Percentiles rank a stretch among this genome's conserved stretches.
Conservation (phyloP, 2,113 vertebrate genomes). For the Brachyhypopomus gauderio region DNA sequence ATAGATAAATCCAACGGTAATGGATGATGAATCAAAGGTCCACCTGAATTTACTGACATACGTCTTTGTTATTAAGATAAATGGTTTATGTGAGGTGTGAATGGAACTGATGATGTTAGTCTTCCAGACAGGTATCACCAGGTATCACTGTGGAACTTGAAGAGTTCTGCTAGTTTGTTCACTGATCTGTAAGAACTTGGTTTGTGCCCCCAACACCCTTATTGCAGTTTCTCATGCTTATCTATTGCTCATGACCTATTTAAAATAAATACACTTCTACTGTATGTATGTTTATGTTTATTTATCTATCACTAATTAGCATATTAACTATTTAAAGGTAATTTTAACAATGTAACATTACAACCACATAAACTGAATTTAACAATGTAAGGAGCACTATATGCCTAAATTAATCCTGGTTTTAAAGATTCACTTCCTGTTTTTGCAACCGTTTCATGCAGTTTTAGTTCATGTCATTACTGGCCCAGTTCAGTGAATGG, state of each 20-base stretch:
- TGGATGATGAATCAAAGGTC: neutral
- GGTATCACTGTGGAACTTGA: neutral
- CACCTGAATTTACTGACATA: constrained; percentile 8
- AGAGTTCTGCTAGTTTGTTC: neutral
- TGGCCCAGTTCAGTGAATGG: no score
- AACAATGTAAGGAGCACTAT: no score
- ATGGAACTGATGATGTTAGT: neutral
- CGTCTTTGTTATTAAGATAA: constrained; percentile 5
- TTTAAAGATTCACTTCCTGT: no score
- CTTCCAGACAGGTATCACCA: neutral
- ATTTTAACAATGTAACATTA: neutral
- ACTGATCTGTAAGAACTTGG: neutral
- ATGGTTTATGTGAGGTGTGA: neutral
- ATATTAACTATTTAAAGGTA: no score
- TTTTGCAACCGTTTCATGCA: no score
- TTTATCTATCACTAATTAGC: no score
- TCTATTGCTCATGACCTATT: neutral
- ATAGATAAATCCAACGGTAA: neutral
- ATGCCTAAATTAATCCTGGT: no score
- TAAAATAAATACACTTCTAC: neutral
- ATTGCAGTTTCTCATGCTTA: neutral
- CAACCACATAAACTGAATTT: no score
- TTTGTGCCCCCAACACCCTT: neutral
- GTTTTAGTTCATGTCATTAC: no score
- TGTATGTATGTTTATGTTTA: no score